These are phyloP conservation scores for Rhipidura dahli DNA, from an alignment of 2,113 vertebrate species.

Conservation along the genomic window DNA sequence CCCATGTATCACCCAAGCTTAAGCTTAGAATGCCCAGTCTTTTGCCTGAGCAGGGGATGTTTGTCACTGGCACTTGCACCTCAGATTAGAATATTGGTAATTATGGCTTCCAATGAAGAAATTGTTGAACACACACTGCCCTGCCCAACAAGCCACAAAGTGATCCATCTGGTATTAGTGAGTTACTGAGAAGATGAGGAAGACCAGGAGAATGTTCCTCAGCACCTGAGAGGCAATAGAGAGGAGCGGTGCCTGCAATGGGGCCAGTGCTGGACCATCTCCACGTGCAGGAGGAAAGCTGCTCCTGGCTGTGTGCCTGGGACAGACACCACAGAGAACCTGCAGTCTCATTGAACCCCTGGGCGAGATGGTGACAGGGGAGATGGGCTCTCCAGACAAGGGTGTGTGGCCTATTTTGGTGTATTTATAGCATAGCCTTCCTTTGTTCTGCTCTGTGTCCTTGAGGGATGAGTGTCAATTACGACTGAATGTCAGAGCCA, in stretches of 20 bases:
- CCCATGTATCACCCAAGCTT: neutral
- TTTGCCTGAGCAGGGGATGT: neutral
- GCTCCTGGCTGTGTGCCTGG: neutral
- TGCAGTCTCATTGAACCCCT: neutral
- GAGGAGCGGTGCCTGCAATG: rapidly evolving
- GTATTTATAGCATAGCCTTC: neutral
- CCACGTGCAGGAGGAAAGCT: neutral
- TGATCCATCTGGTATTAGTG: rapidly evolving
- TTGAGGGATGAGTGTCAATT: neutral
- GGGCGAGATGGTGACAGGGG: neutral
- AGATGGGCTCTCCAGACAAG: neutral
- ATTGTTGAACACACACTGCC: neutral
- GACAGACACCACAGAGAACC: neutral
- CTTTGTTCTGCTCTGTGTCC: neutral
- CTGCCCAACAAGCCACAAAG: neutral
- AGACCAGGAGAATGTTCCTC: neutral
- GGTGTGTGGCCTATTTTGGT: neutral
- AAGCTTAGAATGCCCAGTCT: neutral
- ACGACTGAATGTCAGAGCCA: neutral
- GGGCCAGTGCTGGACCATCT: neutral
- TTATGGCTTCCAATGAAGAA: neutral
- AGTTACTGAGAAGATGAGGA: neutral
- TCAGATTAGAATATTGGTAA: neutral
- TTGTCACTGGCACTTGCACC: neutral
- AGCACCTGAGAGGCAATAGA: neutral